Percentiles rank a stretch among this genome's conserved stretches.
phyloP scores from a whole-genome alignment of 2,113 vertebrate species.

The Siphamia tubifer region DNA sequence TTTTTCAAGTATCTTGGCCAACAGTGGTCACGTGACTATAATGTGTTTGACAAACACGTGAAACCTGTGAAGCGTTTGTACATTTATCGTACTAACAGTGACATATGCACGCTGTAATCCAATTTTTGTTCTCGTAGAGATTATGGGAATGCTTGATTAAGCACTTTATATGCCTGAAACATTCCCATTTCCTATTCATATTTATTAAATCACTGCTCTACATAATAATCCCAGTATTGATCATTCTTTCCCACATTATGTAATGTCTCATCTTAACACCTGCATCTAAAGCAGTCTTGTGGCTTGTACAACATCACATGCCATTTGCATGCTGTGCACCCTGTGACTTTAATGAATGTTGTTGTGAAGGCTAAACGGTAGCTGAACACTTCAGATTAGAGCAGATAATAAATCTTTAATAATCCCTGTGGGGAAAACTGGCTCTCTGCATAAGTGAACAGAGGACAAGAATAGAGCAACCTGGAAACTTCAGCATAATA shows the following conservation, averaged over 20 bases:
- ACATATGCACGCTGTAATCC: constrained; percentile 12
- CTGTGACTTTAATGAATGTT: background rate
- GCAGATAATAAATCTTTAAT: constrained; percentile 63
- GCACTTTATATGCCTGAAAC: background rate
- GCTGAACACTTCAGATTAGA: constrained; percentile 39
- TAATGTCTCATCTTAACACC: background rate
- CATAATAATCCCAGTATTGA: constrained; percentile 44
- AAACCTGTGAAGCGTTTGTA: background rate
- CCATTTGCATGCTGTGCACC: background rate
- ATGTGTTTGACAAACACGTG: background rate
- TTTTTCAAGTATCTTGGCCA: no score
- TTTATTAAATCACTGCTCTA: constrained; percentile 21
- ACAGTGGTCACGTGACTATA: background rate
- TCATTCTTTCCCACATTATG: background rate
- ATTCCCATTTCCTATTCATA: constrained; percentile 31
- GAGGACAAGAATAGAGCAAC: constrained; percentile 15
- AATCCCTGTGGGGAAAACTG: constrained; percentile 43
- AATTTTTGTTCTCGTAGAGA: constrained; percentile 18
- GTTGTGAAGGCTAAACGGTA: constrained; percentile 43
- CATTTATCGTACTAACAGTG: background rate
- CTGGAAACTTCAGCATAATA: constrained; percentile 23
- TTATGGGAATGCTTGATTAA: constrained; percentile 23
- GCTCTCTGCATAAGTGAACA: constrained; percentile 29
- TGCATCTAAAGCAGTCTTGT: background rate
- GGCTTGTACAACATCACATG: background rate